Percentiles rank a stretch among this genome's conserved stretches.
These are phyloP conservation scores for Brevimyrus niger DNA, from an alignment of 2,113 vertebrate genomes.

Conservation along the genomic window DNA sequence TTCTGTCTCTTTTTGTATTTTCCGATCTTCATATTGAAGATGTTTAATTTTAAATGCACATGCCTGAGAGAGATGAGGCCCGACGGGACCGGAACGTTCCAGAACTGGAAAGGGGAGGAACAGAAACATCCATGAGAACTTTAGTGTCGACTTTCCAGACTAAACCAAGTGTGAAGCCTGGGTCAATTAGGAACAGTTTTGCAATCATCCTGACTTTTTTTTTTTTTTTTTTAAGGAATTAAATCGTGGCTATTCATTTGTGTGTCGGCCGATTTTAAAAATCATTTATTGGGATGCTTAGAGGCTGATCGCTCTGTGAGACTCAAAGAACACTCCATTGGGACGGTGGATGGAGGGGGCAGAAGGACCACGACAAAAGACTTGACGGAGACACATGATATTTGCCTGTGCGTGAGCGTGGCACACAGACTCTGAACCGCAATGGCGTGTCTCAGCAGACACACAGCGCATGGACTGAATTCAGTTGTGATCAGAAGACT, in stretches of 20 bases:
- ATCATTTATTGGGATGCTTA: conserved; percentile 26
- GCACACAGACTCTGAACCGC: conserved; percentile 65
- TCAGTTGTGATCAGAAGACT: conserved; percentile 56
- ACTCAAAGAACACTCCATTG: conserved; percentile 22
- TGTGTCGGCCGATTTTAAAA: conserved; percentile 37
- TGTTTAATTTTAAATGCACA: conserved; percentile 72
- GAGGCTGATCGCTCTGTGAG: background rate
- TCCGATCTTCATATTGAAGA: conserved; percentile 99
- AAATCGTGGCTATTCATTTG: conserved; percentile 34
- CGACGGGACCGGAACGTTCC: conserved; percentile 31
- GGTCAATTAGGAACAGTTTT: background rate
- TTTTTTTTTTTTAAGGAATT: conserved; percentile 22
- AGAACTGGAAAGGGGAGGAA: conserved; percentile 33
- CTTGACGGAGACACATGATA: conserved; percentile 46
- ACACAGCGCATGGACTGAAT: conserved; percentile 62
- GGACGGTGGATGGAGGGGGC: conserved; percentile 40
- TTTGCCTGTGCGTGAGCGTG: conserved; percentile 35
- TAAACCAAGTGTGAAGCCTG: background rate
- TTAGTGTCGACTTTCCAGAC: conserved; percentile 1
- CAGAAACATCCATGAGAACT: conserved; percentile 21
- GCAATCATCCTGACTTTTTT: conserved; percentile 34
- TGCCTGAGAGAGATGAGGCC: conserved; percentile 39
- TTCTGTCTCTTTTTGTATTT: conserved; percentile 55
- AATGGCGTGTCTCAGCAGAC: conserved; percentile 51
- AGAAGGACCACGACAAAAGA: conserved; percentile 43